Base-by-base conservation (phyloP, 2,113 vertebrate genomes). In the Microtus richardsoni region DNA sequence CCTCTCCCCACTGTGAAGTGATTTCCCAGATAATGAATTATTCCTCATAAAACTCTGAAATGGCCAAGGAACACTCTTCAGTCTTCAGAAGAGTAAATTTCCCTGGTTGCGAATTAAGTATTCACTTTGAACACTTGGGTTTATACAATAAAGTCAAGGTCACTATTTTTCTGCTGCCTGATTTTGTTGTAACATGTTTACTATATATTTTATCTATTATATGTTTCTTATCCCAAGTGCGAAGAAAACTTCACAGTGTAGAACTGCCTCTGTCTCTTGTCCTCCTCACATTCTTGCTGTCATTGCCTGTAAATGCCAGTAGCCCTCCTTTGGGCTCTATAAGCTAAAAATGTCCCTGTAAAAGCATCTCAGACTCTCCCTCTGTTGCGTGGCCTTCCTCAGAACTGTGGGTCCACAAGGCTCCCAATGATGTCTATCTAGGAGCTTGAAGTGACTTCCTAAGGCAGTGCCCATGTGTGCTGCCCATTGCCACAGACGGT, bases 1-100 rank as follows among this genome's bases (percentile, higher is more conserved):
- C 79, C 22, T 54, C 13, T 39, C 77, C 1, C 0, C 5, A 1
- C 6, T 0, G 47, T 13, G 8, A 44, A 0, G 0, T 16, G 4
- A 52, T 87, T 88, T 26, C 70, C 49, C 44, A 47, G 89, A 54
- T 6, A 54, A 24, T 36, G 22, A 52, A 16, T 2, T 6, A 64
- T 74, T 78, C 77, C 60, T n/a, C 39, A 44, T 39, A 39, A 82
- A 74, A 77, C n/a, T 14, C 77, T 22, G 33, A 80, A 52, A n/a
- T 9, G 49, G 73, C 73, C 24, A 26, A 36, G 52, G 26, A 1
- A 52, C 11, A 5, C 30, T 66, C 54, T 41, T 64, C 62, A 2
- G 5, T 36, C 62, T 36, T 19, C 13, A 1, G 8, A 54, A 33
- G 30, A 47, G 6, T 52, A 24, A 30, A 82, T 14, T 60, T 26